Evolutionary conservation across 2,113 vertebrate genomes (phyloP).

Genomic region (Riparia riparia): DNA sequence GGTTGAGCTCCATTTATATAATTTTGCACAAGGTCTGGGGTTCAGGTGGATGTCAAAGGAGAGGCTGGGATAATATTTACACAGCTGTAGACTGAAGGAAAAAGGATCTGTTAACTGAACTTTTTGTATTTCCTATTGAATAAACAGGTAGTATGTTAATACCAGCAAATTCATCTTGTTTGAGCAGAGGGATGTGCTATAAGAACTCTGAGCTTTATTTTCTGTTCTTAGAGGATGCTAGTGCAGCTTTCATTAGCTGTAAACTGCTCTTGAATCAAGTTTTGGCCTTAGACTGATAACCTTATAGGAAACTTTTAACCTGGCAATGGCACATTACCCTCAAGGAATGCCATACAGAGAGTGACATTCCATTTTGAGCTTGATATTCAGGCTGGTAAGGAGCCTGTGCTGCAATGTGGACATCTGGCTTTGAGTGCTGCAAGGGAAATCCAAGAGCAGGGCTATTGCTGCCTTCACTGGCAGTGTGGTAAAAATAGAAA

Average conservation of each 20-base stretch:
- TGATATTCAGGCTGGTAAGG: background rate
- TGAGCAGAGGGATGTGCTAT: background rate
- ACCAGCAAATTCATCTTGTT: background rate
- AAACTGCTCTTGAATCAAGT: background rate
- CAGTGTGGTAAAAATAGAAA: background rate
- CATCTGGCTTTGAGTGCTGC: background rate
- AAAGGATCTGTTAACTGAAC: background rate
- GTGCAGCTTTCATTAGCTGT: background rate
- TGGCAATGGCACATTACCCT: background rate
- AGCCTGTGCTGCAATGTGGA: background rate
- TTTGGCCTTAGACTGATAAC: background rate
- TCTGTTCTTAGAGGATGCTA: background rate
- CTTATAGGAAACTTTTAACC: background rate
- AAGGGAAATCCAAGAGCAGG: background rate
- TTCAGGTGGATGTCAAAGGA: background rate
- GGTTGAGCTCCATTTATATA: background rate
- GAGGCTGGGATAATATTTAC: conserved; percentile 40
- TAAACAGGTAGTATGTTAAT: conserved; percentile 6
- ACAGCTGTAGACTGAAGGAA: conserved; percentile 22
- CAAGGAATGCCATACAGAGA: background rate
- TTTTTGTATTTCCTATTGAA: conserved; percentile 9
- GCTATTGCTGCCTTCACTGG: background rate
- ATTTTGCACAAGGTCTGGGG: background rate
- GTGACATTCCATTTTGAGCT: background rate
- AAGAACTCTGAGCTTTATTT: background rate